Percentiles rank a stretch among this genome's conserved stretches.
Conservation (phyloP, 2,113 vertebrate genomes). For the Clarias magur region DNA sequence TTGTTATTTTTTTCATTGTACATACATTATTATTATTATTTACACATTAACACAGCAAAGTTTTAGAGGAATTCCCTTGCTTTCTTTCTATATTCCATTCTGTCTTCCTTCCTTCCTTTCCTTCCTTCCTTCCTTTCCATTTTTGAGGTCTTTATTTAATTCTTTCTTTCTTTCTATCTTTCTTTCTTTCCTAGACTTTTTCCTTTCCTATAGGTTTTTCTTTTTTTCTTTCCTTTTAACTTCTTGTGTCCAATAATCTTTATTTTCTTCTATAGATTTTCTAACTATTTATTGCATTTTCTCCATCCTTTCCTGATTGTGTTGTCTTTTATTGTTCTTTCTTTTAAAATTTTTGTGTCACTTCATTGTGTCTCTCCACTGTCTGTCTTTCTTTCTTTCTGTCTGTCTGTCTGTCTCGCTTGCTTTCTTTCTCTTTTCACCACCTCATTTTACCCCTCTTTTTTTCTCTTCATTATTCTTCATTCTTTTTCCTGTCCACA, state of each 20-base stretch:
- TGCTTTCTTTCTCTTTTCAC: neutral
- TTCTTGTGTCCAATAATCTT: neutral
- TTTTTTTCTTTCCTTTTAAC: neutral
- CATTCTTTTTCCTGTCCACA: neutral
- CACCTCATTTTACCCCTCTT: too few species aligned
- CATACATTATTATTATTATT: neutral
- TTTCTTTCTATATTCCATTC: too few species aligned
- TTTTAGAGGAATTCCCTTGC: neutral
- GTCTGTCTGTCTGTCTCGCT: neutral
- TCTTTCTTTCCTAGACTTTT: neutral
- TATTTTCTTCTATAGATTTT: neutral
- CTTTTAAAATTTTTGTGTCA: too few species aligned
- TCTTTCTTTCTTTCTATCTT: neutral
- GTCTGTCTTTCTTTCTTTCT: neutral
- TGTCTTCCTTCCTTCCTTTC: too few species aligned
- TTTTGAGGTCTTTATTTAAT: neutral
- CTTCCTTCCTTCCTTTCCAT: neutral
- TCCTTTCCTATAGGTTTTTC: neutral
- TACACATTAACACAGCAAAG: neutral
- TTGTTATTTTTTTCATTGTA: neutral
- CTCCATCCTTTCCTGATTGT: neutral
- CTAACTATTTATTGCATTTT: neutral
- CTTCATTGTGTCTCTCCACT: neutral
- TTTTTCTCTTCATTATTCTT: neutral
- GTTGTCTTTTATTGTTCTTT: neutral